A percentile compares a stretch with the other conserved stretches of the same genome.
Evolutionary conservation across 2,888 invertebrate species (phyloP).

Genomic region (Tachina grossa): DNA sequence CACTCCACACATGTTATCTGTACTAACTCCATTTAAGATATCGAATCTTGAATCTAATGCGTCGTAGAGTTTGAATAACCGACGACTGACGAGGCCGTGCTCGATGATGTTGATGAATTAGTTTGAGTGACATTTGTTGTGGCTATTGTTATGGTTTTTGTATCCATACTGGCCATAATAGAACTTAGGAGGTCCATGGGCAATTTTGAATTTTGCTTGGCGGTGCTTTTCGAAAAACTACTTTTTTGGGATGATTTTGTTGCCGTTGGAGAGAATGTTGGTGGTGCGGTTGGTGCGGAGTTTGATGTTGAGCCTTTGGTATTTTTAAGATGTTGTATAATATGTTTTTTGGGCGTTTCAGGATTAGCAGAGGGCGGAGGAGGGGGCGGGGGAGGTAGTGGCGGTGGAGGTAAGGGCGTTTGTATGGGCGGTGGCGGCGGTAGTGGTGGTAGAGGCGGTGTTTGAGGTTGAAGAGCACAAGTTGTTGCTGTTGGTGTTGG

Average conservation of each 20-base stretch:
- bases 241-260: constrained; percentile 67
- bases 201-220: constrained; percentile 65
- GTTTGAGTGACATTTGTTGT: constrained; percentile 49
- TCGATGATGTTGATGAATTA: constrained; percentile 20
- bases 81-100: constrained; percentile 19
- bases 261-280: constrained; percentile 35
- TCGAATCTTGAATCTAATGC: constrained; percentile 15
- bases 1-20: background rate
- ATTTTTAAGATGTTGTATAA: constrained; percentile 41
- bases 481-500: constrained; percentile 2
- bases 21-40: too few relatives aligned
- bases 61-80: constrained; percentile 53
- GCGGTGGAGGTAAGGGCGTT: constrained; percentile 76
- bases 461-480: constrained; percentile 69
- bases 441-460: constrained; percentile 74
- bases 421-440: constrained; percentile 71
- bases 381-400: constrained; percentile 71
- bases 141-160: constrained; percentile 75
- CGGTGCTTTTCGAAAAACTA: constrained; percentile 41
- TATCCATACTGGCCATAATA: constrained; percentile 83
- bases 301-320: constrained; percentile 56
- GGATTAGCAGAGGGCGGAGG: constrained; percentile 63
- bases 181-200: constrained; percentile 82
- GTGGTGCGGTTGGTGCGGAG: background rate
- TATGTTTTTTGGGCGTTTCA: constrained; percentile 55